These are phyloP conservation scores for Microtus richardsoni DNA, from an alignment of 2,113 vertebrate genomes.

Conservation along the genomic window DNA sequence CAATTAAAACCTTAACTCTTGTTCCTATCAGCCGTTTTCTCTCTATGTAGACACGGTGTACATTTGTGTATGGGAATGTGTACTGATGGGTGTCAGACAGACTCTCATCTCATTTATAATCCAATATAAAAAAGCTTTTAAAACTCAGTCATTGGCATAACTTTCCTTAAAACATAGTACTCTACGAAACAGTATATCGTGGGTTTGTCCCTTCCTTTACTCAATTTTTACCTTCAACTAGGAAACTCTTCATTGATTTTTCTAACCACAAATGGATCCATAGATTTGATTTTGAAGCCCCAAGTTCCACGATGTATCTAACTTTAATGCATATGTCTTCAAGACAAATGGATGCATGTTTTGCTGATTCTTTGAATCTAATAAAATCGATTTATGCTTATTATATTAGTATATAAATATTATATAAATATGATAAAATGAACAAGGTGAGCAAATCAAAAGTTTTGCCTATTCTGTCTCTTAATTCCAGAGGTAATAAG, in stretches of 20 bases:
- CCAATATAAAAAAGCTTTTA: background rate
- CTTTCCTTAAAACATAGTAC: slow-evolving; percentile 26
- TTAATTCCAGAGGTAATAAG: background rate
- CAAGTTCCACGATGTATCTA: background rate
- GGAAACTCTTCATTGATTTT: slow-evolving; percentile 59
- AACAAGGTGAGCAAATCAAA: background rate
- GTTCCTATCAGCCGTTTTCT: background rate
- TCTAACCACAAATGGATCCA: slow-evolving; percentile 47
- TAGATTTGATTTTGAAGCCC: slow-evolving; percentile 44
- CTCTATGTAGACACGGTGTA: background rate
- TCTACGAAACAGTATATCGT: background rate
- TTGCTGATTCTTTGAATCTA: slow-evolving; percentile 26
- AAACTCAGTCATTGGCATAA: slow-evolving; percentile 24
- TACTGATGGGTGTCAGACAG: background rate
- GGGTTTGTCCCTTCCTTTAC: background rate
- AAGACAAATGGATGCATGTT: background rate
- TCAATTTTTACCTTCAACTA: background rate
- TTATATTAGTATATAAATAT: background rate
- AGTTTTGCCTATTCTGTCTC: background rate
- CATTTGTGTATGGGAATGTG: background rate
- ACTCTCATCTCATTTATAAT: background rate
- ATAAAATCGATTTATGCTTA: background rate
- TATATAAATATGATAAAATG: background rate
- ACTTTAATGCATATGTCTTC: background rate
- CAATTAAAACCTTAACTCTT: background rate